Base-by-base conservation (phyloP, 2,888 invertebrate genomes). In the Rosalia funebris region DNA sequence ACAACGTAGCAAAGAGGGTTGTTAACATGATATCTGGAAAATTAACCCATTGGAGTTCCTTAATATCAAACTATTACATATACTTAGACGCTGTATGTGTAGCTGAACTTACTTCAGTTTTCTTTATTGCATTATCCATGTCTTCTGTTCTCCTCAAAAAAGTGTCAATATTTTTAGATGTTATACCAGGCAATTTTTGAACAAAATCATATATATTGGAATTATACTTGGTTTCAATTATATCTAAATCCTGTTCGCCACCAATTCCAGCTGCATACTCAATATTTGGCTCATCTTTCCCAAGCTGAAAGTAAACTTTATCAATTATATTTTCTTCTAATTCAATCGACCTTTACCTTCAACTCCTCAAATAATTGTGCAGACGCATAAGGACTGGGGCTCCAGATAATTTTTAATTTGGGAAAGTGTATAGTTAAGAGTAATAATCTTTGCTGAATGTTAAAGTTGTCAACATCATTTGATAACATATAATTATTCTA, bases 361-460 rank as follows among this genome's bases (percentile, higher is more conserved):
- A 98, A 83, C 81, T 98, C 96, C 77, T 96, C 93, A 82, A 98
- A 98, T 44, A 98, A 84, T 81, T 98, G 96, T 0, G 97, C 96
- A 0, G 96, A 95, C 34, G 96, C 96, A 79, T 95, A 93, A 0
- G 98, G 97, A 79, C 93, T 95, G 1, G 96, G 95, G 9, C 97
- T 97, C 98, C 98, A 98, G 31, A 98, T 91, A 5, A 98, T 83
- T 70, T 95, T 91, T 63, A 99, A 83, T 73, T 91, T 89, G 0
- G 98, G 98, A 82, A 98, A 98, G 79, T 97, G 95, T 69, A 98
- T 84, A 0, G 98, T 97, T n/a, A 99, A 85, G 31, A 98, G 83
- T 69, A 96, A 91, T 53, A 99, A 82, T 79, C 95, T 95, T 67
- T 94, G 90, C 73, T 92, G 91, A 37, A 96, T 88, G 71, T 94